These are phyloP conservation scores for Laterallus jamaicensis DNA, from an alignment of 2,113 vertebrate species.

Conservation along the genomic window DNA sequence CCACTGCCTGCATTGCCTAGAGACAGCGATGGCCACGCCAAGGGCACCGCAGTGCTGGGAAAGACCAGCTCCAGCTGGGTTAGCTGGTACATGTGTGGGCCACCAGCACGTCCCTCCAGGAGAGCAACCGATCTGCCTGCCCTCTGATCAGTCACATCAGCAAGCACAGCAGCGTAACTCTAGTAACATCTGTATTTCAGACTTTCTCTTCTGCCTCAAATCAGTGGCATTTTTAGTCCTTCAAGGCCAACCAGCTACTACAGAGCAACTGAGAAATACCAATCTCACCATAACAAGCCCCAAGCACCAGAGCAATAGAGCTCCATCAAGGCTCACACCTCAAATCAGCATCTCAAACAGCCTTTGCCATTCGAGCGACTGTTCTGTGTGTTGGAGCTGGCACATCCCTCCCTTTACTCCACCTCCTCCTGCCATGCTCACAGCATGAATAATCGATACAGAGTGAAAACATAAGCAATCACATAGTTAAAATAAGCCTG, in stretches of 20 bases:
- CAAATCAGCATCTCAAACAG: slow-evolving; percentile 19
- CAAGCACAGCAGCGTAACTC: not conserved
- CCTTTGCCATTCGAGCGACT: not conserved
- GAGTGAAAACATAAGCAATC: slow-evolving; percentile 22
- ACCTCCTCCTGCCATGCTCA: not conserved
- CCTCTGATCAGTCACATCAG: not conserved
- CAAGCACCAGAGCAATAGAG: not conserved
- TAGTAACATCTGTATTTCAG: not conserved
- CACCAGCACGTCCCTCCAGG: not conserved
- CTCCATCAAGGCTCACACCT: not conserved
- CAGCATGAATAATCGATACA: not conserved
- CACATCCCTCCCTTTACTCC: not conserved
- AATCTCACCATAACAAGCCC: slow-evolving; percentile 2
- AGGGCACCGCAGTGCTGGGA: rapidly evolving
- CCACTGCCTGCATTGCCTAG: not conserved
- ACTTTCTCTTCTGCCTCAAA: not conserved
- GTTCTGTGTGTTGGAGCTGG: not conserved
- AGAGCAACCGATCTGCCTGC: rapidly evolving
- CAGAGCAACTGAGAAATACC: not conserved
- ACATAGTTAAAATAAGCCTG: not conserved
- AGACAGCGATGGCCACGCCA: not conserved
- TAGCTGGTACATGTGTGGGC: too few species aligned
- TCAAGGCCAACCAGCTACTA: not conserved
- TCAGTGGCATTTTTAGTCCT: not conserved
- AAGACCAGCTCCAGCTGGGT: not conserved